These are phyloP conservation scores for Hybognathus amarus DNA, from an alignment of 2,797 vertebrate genomes.

Conservation along the genomic window DNA sequence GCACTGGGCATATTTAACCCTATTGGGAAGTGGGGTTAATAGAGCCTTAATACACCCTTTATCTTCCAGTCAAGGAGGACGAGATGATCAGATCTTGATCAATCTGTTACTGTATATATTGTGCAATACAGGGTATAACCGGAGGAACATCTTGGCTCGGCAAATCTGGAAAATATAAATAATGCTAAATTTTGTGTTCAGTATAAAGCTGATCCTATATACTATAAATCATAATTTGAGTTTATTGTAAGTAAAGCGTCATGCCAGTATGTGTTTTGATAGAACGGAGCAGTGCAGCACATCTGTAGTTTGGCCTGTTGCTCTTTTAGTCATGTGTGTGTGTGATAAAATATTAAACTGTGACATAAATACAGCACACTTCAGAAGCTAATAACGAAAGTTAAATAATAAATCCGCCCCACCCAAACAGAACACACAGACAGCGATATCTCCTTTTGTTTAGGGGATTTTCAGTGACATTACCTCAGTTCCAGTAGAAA, in stretches of 20 bases:
- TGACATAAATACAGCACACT: not conserved
- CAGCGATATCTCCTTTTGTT: slow-evolving; percentile 59
- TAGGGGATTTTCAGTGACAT: slow-evolving; percentile 59
- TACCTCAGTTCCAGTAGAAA: slow-evolving; percentile 61
- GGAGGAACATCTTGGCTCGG: too few relatives aligned
- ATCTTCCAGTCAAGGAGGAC: not conserved
- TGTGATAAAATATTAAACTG: not conserved
- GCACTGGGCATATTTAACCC: not conserved
- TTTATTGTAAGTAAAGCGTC: not conserved
- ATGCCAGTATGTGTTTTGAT: not conserved
- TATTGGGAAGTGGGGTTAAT: not conserved
- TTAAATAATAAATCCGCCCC: not conserved
- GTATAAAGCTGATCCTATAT: not conserved
- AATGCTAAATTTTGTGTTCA: not conserved
- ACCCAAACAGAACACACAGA: slow-evolving; percentile 28
- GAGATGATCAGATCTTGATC: not conserved
- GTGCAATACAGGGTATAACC: not conserved
- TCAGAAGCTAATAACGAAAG: not conserved
- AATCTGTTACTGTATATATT: not conserved
- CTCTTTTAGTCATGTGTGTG: not conserved
- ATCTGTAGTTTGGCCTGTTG: not conserved
- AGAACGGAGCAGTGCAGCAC: not conserved
- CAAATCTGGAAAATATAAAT: not conserved
- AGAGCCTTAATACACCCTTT: not conserved
- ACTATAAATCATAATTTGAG: not conserved